Evolutionary conservation across 2,113 vertebrate genomes (phyloP).

Genomic region (Dryoscopus gambensis): DNA sequence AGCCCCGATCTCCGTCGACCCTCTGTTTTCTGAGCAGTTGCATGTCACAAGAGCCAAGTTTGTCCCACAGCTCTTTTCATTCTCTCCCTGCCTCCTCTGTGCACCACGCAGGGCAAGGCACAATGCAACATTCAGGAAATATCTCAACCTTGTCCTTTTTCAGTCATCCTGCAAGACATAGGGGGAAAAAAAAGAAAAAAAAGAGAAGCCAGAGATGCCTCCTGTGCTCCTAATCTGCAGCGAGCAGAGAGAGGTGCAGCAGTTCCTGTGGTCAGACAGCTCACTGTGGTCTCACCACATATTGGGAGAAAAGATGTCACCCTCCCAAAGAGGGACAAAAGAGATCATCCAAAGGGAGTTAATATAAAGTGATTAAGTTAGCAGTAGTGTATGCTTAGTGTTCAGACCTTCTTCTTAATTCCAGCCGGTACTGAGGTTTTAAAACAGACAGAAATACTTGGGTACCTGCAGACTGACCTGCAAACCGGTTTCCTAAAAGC

Average conservation of each 20-base stretch:
- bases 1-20: accelerated
- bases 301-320: neutral
- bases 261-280: conserved; percentile 17
- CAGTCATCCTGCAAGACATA: neutral
- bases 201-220: neutral
- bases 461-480: neutral
- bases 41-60: neutral
- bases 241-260: neutral
- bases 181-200: accelerated
- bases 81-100: neutral
- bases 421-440: neutral
- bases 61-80: neutral
- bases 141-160: neutral
- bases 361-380: neutral
- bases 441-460: neutral
- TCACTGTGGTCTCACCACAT: conserved; percentile 12
- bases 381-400: neutral
- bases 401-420: neutral
- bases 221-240: neutral
- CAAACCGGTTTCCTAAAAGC: neutral
- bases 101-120: neutral
- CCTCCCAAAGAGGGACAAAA: neutral
- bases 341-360: neutral
- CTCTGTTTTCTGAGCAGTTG: neutral
- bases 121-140: neutral